Conservation (phyloP, 2,113 vertebrate species). For the Lagopus muta region DNA sequence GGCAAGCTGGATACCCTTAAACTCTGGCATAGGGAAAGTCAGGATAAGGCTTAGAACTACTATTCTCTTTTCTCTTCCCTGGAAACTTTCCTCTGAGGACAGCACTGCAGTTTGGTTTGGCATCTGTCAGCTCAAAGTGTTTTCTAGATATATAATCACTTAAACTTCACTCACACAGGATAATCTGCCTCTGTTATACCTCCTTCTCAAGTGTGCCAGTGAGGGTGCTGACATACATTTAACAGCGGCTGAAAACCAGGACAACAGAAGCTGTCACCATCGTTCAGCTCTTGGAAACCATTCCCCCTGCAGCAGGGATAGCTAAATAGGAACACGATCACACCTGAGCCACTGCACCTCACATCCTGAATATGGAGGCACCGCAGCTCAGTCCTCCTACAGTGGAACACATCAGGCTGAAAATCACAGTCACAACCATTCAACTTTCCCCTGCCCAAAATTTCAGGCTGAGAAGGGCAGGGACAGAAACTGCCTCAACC, state of each 20-base stretch:
- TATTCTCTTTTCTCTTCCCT: background rate
- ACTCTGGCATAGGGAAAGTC: background rate
- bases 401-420: background rate
- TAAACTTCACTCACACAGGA: background rate
- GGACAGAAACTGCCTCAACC: background rate
- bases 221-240: background rate
- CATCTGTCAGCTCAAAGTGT: background rate
- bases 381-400: background rate
- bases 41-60: background rate
- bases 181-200: background rate
- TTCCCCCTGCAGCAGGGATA: background rate
- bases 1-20: background rate
- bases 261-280: background rate
- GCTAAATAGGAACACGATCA: fast-evolving
- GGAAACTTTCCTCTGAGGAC: background rate
- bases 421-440: background rate
- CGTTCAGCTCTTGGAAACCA: fast-evolving
- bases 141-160: constrained; percentile 19
- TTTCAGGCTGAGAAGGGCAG: background rate
- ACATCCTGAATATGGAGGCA: background rate
- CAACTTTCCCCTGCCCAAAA: background rate
- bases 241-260: background rate
- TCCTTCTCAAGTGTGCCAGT: background rate
- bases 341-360: fast-evolving
- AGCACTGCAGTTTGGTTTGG: background rate